These are phyloP conservation scores for Drosophila sproati DNA, from an alignment of 1,140 invertebrate species.

Conservation along the genomic window DNA sequence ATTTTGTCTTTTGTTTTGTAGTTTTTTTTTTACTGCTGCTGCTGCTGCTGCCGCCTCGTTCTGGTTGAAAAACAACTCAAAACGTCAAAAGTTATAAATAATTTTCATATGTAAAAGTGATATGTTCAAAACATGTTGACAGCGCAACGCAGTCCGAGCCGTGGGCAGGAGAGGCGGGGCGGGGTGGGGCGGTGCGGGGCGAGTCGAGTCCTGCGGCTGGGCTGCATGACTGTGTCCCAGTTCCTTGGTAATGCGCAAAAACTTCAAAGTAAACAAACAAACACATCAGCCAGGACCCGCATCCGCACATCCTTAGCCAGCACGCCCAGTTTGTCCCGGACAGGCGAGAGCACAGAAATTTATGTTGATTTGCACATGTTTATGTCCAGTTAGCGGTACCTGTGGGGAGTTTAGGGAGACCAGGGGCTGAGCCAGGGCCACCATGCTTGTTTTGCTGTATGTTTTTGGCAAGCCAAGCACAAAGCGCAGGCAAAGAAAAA, in stretches of 20 bases:
- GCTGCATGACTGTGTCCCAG: slow-evolving; percentile 64
- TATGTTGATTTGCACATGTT: slow-evolving; percentile 83
- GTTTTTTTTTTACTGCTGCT: background rate
- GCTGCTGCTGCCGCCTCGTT: slow-evolving; percentile 18
- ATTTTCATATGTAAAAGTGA: slow-evolving; percentile 81
- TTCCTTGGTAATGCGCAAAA: slow-evolving; percentile 67
- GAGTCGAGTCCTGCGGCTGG: slow-evolving; percentile 35
- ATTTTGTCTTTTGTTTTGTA: slow-evolving; percentile 17
- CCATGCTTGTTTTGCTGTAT: slow-evolving; percentile 64
- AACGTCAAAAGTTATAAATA: slow-evolving; percentile 82
- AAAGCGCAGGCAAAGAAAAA: slow-evolving; percentile 13
- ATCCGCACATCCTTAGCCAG: background rate
- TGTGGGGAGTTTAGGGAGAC: slow-evolving; percentile 19
- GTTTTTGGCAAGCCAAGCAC: slow-evolving; percentile 68
- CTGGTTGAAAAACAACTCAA: slow-evolving; percentile 57
- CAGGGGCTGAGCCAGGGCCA: background rate
- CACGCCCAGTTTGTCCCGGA: slow-evolving; percentile 12
- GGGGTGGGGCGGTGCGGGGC: slow-evolving; percentile 10
- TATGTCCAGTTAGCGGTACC: slow-evolving; percentile 80
- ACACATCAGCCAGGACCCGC: slow-evolving; percentile 61
- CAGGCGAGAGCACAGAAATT: slow-evolving; percentile 51
- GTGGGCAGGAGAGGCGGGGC: slow-evolving; percentile 17
- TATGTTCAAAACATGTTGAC: slow-evolving; percentile 83
- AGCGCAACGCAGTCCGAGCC: slow-evolving; percentile 50
- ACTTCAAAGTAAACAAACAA: slow-evolving; percentile 82